Percentiles rank a stretch among this genome's conserved stretches.
Conservation (phyloP, 2,797 vertebrate species). For the Hippoglossus hippoglossus region DNA sequence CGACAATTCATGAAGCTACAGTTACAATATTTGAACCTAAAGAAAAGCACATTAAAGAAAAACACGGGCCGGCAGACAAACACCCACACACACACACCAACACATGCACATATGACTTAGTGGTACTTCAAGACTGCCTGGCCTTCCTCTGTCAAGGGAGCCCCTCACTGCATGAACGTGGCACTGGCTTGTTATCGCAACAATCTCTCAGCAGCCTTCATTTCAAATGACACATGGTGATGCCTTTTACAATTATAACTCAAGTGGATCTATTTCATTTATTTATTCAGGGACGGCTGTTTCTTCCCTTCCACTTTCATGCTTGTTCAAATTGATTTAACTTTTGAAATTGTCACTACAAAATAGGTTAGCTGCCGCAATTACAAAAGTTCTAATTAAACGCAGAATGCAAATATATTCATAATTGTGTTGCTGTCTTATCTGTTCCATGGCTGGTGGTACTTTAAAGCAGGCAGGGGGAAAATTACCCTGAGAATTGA, state of each 20-base stretch:
- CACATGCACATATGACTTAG: constrained; percentile 10
- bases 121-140: constrained; percentile 40
- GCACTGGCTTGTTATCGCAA: constrained; percentile 61
- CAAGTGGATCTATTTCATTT: constrained; percentile 76
- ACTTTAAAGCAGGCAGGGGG: constrained; percentile 76
- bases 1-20: constrained; percentile 12
- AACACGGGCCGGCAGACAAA: constrained; percentile 1
- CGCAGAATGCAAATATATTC: constrained; percentile 83
- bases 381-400: constrained; percentile 86
- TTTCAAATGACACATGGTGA: constrained; percentile 73
- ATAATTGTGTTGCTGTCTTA: constrained; percentile 84
- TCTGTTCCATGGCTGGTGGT: constrained; percentile 78
- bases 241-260: constrained; percentile 80
- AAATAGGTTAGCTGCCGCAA: constrained; percentile 80
- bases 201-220: constrained; percentile 66
- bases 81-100: not conserved
- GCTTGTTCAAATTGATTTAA: constrained; percentile 83
- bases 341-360: constrained; percentile 81
- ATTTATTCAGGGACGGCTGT: constrained; percentile 73
- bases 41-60: not conserved
- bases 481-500: constrained; percentile 73
- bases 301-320: constrained; percentile 71
- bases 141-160: constrained; percentile 50
- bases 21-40: constrained; percentile 18
- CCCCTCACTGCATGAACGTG: constrained; percentile 35